phyloP scores from a whole-genome alignment of 2,113 vertebrate genomes.

The Elgaria multicarinata region DNA sequence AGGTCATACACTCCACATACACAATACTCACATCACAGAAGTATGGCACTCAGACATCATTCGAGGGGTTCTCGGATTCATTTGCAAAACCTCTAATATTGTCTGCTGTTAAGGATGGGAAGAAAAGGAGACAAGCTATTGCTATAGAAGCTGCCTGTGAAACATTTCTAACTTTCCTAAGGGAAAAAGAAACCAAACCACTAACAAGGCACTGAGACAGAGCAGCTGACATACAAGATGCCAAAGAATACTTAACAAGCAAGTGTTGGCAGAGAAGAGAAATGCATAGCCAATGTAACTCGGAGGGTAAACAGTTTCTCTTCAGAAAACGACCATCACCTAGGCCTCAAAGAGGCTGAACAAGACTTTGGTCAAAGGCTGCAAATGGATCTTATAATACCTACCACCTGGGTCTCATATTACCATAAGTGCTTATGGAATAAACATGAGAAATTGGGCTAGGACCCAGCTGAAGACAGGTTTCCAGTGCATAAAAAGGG shows the following conservation, averaged over 20 bases:
- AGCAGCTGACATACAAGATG: constrained; percentile 15
- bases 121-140: not conserved
- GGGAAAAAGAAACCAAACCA: not conserved
- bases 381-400: constrained; percentile 2
- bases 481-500: constrained; percentile 5
- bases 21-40: not conserved
- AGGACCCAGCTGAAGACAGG: not conserved
- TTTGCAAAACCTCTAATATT: not conserved
- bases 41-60: not conserved
- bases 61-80: not conserved
- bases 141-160: not conserved
- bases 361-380: constrained; percentile 17
- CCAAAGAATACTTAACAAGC: constrained; percentile 13
- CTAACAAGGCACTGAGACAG: constrained; percentile 3
- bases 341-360: not conserved
- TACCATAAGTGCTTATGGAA: constrained; percentile 27
- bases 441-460: constrained; percentile 20
- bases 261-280: constrained; percentile 20
- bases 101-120: not conserved
- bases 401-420: constrained; percentile 13
- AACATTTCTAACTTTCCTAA: not conserved
- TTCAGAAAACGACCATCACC: not conserved
- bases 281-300: not conserved
- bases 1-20: not conserved
- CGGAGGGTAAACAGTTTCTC: not conserved